Base-by-base conservation (phyloP, 2,797 vertebrate genomes). In the Synaphobranchus kaupii region DNA sequence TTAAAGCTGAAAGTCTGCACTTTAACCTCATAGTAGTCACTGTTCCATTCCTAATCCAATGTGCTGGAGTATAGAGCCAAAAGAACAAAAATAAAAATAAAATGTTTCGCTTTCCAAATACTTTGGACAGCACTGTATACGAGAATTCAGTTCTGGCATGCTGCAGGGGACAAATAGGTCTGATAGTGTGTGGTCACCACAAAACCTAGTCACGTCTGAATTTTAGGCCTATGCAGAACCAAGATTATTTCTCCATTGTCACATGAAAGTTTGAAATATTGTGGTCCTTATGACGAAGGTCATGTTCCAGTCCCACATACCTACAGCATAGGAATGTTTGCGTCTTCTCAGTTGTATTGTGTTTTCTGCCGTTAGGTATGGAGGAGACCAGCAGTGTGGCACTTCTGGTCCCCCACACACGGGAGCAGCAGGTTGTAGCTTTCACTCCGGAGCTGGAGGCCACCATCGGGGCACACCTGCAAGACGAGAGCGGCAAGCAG, bases 321-420 rank as follows among this genome's bases (percentile, higher is more conserved):
- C 39, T 48, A 17, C 5, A 13, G 13, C 47, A 20, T 22, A 22
- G 39, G 28, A 63, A 54, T 17, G 56, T 0, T 25, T 13, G 52
- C 15, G 0, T 82, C n/a, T 66, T 87, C 78, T n/a, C 86, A 96
- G 73, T 9, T 54, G 25, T 6, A 4, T 76, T 68, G 15, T 54
- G 15, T 52, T 39, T 68, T 87, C 0, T 66, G 88, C 10, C 90
- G 85, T 84, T 88, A 96, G 98, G 92, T 96, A 99, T 99, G 98
- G 98, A 98, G 94, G 96, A 97, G 93, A 95, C 94, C 93, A 97
- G 95, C 93, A 95, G 94, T 86, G 92, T 96, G 17, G 93, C 97
- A 90, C 93, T 97, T 78, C 92, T 98, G 90, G 93, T 97, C 89
- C 93, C 97, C 87, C 96, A 95, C 88, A 90, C 95, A 50, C 95